These are phyloP conservation scores for Rhagoletis pomonella DNA, from an alignment of 1,140 invertebrate species.

Conservation along the genomic window DNA sequence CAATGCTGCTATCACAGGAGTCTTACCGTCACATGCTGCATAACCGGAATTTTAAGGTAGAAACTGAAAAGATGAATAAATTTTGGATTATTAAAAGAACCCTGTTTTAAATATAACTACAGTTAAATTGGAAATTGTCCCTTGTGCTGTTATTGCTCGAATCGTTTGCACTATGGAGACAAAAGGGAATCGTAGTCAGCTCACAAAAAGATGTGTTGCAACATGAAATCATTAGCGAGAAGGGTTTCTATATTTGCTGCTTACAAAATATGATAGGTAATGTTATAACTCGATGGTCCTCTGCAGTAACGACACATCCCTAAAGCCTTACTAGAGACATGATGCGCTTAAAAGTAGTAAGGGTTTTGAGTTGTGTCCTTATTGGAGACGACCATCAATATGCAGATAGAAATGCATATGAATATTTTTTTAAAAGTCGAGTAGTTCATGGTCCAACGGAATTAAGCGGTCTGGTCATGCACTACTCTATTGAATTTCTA, in stretches of 20 bases:
- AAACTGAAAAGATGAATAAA: background rate
- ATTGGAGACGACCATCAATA: too few relatives aligned
- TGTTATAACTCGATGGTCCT: too few relatives aligned
- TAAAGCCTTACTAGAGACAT: too few relatives aligned
- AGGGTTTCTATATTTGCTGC: slow-evolving; percentile 75
- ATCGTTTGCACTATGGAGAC: slow-evolving; percentile 77
- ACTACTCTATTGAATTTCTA: too few relatives aligned
- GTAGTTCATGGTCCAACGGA: too few relatives aligned
- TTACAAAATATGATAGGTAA: slow-evolving; percentile 69
- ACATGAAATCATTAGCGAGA: slow-evolving; percentile 75
- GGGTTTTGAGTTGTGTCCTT: too few relatives aligned
- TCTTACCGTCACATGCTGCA: slow-evolving; percentile 89
- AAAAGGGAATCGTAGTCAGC: slow-evolving; percentile 66
- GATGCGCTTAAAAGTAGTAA: too few relatives aligned
- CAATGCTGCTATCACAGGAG: slow-evolving; percentile 84
- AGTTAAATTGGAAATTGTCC: slow-evolving; percentile 80
- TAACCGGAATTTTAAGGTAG: slow-evolving; percentile 83
- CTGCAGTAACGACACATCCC: too few relatives aligned
- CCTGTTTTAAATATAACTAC: too few relatives aligned
- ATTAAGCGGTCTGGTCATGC: too few relatives aligned
- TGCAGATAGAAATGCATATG: too few relatives aligned
- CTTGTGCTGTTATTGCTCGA: slow-evolving; percentile 78
- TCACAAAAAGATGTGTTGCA: slow-evolving; percentile 60
- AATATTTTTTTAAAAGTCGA: too few relatives aligned
- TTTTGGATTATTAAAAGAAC: background rate